phyloP scores from a whole-genome alignment of 2,888 invertebrate species.

The Xylophagus ater region DNA sequence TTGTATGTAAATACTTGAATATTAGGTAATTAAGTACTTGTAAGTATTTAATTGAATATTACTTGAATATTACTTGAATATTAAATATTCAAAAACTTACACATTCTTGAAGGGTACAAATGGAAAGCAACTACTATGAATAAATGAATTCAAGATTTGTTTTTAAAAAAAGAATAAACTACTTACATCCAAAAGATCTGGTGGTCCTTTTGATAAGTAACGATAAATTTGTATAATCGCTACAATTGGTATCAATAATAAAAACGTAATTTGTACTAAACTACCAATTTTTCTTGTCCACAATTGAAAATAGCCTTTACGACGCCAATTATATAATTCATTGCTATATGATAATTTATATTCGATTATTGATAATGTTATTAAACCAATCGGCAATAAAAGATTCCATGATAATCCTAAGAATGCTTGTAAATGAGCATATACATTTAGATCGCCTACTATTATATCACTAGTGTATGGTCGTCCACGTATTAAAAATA shows the following conservation, averaged over 20 bases:
- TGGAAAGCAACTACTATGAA: too few relatives aligned
- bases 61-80: background rate
- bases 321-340: conserved; percentile 56
- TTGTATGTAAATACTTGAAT: too few relatives aligned
- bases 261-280: conserved; percentile 60
- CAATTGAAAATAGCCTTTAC: conserved; percentile 64
- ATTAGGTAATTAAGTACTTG: too few relatives aligned
- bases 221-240: conserved; percentile 53
- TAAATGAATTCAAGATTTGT: background rate
- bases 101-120: too few relatives aligned
- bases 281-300: conserved; percentile 73
- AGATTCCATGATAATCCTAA: conserved; percentile 83
- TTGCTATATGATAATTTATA: conserved; percentile 58
- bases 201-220: conserved; percentile 72
- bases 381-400: conserved; percentile 66
- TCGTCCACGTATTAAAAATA: conserved; percentile 74
- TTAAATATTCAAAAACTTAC: conserved; percentile 3
- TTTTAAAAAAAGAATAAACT: background rate
- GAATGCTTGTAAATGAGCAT: conserved; percentile 49
- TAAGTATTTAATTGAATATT: too few relatives aligned
- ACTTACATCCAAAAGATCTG: conserved; percentile 76
- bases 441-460: conserved; percentile 37
- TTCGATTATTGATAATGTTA: conserved; percentile 60
- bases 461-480: conserved; percentile 61
- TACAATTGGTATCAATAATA: conserved; percentile 54